Evolutionary conservation across 35 echinoderm and acorn worm species (phyloP).

Genomic region (Strongylocentrotus purpuratus): DNA sequence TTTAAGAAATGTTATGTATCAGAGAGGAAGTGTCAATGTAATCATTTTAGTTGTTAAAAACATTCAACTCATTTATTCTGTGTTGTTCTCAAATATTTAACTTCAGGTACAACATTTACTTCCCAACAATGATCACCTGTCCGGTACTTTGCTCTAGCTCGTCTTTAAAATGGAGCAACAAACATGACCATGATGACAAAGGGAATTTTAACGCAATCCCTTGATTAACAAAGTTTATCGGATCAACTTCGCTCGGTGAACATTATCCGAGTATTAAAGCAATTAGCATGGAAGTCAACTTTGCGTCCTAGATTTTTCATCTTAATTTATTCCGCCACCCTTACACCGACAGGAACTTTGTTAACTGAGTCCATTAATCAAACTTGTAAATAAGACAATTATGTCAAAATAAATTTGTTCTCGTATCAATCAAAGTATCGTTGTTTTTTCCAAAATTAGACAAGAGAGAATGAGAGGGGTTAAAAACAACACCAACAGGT

Average conservation of each 20-base stretch:
- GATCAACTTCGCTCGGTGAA: no score
- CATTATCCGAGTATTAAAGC: neutral
- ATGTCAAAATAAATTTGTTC: neutral
- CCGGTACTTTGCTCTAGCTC: no score
- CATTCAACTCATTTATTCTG: no score
- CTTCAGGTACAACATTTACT: no score
- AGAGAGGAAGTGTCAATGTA: no score
- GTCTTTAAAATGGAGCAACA: no score
- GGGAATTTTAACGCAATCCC: neutral
- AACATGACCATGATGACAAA: no score
- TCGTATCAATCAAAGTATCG: neutral
- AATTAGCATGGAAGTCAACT: neutral
- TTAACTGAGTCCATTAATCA: neutral
- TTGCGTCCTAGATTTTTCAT: neutral
- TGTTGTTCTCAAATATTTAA: no score
- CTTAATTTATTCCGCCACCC: neutral
- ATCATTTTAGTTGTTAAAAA: no score
- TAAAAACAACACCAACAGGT: neutral
- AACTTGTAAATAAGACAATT: neutral
- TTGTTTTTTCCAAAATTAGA: neutral
- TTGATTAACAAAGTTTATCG: neutral
- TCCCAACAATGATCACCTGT: no score
- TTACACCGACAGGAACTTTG: neutral
- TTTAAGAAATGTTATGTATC: no score
- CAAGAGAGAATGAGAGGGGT: neutral